Evolutionary conservation across 2,888 invertebrate species (phyloP).

Genomic region (Trachelus troglodyta): DNA sequence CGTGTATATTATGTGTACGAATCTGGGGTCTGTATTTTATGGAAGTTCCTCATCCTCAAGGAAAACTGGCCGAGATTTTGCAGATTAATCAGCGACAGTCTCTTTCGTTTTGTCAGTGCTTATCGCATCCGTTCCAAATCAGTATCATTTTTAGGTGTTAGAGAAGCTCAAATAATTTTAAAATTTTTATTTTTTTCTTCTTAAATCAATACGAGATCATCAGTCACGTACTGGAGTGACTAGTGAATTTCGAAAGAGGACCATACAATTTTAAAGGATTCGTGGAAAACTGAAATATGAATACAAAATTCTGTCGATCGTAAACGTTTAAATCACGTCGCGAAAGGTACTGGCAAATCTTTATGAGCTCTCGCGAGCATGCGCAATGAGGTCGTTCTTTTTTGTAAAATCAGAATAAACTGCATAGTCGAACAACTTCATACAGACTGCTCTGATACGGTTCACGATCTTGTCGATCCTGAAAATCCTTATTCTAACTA

Average conservation of each 20-base stretch:
- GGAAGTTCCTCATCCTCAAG: constrained; percentile 63
- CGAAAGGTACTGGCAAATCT: constrained; percentile 42
- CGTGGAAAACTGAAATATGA: background rate
- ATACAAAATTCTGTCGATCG: background rate
- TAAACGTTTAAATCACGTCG: background rate
- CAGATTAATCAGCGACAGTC: constrained; percentile 54
- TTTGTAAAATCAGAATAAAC: constrained; percentile 63
- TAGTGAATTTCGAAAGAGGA: background rate
- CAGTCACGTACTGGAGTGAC: background rate
- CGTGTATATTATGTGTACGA: constrained; percentile 47
- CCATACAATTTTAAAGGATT: background rate
- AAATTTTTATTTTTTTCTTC: background rate
- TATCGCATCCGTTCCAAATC: background rate
- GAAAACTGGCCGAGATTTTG: constrained; percentile 55
- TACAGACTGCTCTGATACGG: constrained; percentile 18
- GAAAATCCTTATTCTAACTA: background rate
- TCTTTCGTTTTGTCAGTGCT: constrained; percentile 45
- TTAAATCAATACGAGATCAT: background rate
- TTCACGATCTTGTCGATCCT: constrained; percentile 18
- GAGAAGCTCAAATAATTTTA: background rate
- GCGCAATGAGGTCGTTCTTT: constrained; percentile 54
- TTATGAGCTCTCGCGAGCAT: constrained; percentile 46
- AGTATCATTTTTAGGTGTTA: background rate
- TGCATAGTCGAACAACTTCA: constrained; percentile 54
- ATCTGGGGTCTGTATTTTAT: constrained; percentile 56